Percentiles rank a stretch among this genome's conserved stretches.
These are phyloP conservation scores for Heliconius charithonia DNA, from an alignment of 2,888 invertebrate genomes.

Conservation along the genomic window DNA sequence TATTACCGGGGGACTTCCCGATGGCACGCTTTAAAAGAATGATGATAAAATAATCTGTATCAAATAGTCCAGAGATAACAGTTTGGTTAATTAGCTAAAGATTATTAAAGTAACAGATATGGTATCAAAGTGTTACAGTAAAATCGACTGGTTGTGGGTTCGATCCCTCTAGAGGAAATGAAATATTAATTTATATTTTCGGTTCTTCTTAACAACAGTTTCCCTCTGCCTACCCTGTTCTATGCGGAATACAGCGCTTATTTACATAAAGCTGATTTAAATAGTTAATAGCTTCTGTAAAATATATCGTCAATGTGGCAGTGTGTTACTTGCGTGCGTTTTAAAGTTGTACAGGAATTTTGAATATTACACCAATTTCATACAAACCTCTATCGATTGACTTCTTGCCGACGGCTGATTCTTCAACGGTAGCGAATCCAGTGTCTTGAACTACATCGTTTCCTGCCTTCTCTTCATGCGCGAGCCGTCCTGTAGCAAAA, in stretches of 20 bases:
- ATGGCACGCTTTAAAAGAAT: slow-evolving; percentile 1
- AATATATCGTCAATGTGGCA: too few species aligned
- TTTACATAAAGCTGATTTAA: too few species aligned
- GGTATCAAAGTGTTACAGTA: too few species aligned
- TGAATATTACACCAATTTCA: neutral
- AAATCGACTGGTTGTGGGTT: too few species aligned
- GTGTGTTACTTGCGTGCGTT: too few species aligned
- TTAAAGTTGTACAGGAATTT: neutral
- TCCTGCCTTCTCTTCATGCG: slow-evolving; percentile 54
- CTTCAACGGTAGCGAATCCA: slow-evolving; percentile 73
- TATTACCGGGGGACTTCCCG: neutral
- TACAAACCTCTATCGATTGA: slow-evolving; percentile 57
- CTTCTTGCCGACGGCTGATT: slow-evolving; percentile 67
- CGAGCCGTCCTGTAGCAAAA: slow-evolving; percentile 56
- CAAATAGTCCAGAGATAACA: neutral
- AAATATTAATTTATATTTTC: too few species aligned
- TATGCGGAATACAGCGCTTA: too few species aligned
- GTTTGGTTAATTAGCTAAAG: neutral
- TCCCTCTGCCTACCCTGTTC: too few species aligned
- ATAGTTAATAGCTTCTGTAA: too few species aligned
- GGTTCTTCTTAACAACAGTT: too few species aligned
- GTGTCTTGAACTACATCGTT: slow-evolving; percentile 51
- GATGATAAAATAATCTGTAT: neutral
- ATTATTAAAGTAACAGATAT: neutral
- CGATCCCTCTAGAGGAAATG: too few species aligned